Conservation (phyloP, 64 coral and sea anemone genomes). For the Orbicella faveolata region DNA sequence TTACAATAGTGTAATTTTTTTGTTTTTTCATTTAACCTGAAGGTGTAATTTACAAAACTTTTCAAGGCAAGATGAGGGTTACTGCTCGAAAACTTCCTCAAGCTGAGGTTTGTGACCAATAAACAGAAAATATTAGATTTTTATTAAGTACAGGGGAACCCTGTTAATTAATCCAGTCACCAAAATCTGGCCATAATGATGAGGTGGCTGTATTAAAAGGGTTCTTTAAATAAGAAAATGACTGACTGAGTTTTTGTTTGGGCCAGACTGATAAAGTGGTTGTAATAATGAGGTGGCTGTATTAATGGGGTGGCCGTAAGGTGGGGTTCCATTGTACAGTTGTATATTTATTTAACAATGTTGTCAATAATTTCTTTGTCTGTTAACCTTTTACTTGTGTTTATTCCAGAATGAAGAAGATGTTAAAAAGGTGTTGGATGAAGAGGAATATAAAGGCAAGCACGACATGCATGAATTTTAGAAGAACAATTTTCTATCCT, state of each 20-base stretch:
- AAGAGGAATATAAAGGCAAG: slow-evolving; percentile 79
- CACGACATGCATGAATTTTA: not conserved
- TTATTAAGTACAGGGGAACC: not conserved
- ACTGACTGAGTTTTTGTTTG: too few species aligned
- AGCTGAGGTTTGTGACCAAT: slow-evolving; percentile 69
- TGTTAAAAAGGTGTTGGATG: slow-evolving; percentile 58
- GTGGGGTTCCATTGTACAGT: too few species aligned
- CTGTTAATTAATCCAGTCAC: not conserved
- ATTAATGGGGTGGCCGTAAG: too few species aligned
- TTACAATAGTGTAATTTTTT: not conserved
- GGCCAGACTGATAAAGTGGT: too few species aligned
- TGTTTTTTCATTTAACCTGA: not conserved
- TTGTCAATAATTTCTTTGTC: too few species aligned
- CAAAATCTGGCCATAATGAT: not conserved
- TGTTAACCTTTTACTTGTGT: not conserved
- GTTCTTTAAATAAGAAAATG: not conserved
- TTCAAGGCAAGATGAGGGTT: slow-evolving; percentile 96
- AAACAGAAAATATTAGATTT: not conserved
- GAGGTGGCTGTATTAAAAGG: not conserved
- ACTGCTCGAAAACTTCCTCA: slow-evolving; percentile 87
- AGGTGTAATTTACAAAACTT: slow-evolving; percentile 89
- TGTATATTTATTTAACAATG: too few species aligned
- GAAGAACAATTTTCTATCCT: not conserved
- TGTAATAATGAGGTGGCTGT: too few species aligned
- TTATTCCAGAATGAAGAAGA: slow-evolving; percentile 86